phyloP scores from a whole-genome alignment of 2,797 vertebrate species.

The Trematomus bernacchii region DNA sequence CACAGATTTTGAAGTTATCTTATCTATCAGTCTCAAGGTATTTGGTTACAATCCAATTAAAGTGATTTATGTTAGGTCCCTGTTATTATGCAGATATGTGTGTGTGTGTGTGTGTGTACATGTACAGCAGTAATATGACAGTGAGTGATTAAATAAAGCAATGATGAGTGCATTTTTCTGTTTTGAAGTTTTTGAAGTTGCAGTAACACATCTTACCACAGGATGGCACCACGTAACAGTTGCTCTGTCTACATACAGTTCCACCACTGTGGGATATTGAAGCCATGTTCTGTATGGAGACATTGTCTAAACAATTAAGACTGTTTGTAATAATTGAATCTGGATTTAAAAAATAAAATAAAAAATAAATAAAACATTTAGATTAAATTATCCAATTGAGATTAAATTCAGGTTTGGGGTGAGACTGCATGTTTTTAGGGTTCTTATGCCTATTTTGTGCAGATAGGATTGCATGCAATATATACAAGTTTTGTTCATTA shows the following conservation, averaged over 20 bases:
- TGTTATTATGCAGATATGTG: not conserved
- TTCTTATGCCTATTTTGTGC: too few relatives aligned
- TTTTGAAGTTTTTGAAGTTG: not conserved
- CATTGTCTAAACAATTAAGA: too few relatives aligned
- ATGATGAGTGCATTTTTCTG: not conserved
- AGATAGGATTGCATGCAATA: not conserved
- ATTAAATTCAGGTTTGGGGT: too few relatives aligned
- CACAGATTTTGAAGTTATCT: not conserved
- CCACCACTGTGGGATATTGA: not conserved
- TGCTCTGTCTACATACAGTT: not conserved
- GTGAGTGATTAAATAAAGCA: not conserved
- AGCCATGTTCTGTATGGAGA: too few relatives aligned
- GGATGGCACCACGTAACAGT: conserved; percentile 39
- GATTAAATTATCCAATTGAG: too few relatives aligned
- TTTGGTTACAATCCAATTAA: not conserved
- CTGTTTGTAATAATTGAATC: too few relatives aligned
- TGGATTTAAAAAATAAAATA: too few relatives aligned
- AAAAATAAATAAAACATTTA: too few relatives aligned
- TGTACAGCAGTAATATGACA: not conserved
- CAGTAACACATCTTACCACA: conserved; percentile 31
- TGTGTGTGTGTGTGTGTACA: not conserved
- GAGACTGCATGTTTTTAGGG: not conserved
- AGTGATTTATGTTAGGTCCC: not conserved
- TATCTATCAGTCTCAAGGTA: not conserved
- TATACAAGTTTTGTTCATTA: not conserved